Evolutionary conservation across 2,888 invertebrate genomes (phyloP).

Genomic region (Bellardia bayeri): DNA sequence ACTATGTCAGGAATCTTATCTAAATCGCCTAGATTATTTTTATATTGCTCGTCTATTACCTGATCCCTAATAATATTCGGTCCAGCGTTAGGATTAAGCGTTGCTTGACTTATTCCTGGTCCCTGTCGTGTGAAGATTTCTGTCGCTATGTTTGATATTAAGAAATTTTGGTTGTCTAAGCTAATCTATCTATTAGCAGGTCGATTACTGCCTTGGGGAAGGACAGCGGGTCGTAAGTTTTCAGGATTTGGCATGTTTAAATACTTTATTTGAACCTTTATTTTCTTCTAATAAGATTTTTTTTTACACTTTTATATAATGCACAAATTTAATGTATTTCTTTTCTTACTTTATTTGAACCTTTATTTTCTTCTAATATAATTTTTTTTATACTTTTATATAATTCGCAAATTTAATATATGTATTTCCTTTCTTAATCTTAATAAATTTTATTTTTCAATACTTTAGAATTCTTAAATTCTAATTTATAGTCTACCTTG

Average conservation of each 20-base stretch:
- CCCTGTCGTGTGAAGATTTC: slow-evolving; percentile 23
- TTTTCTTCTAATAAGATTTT: not conserved
- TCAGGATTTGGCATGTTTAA: slow-evolving; percentile 10
- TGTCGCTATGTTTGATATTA: slow-evolving; percentile 25
- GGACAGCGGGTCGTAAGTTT: slow-evolving; percentile 28
- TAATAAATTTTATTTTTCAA: no score
- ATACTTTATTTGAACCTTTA: no score
- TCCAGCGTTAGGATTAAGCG: slow-evolving; percentile 29
- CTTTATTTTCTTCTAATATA: no score
- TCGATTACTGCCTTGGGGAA: slow-evolving; percentile 17
- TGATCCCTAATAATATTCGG: slow-evolving; percentile 17
- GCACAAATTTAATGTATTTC: no score
- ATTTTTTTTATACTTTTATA: no score
- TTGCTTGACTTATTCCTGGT: slow-evolving; percentile 5
- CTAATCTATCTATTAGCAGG: slow-evolving; percentile 6
- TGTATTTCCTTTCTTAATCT: no score
- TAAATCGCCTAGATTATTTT: slow-evolving; percentile 15
- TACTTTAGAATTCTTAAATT: no score
- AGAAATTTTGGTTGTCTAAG: not conserved
- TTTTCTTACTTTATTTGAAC: no score
- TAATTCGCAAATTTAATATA: no score
- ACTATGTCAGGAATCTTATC: slow-evolving; percentile 62
- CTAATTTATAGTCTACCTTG: no score
- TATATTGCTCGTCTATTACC: not conserved
- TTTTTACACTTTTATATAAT: not conserved